Evolutionary conservation across 2,797 vertebrate genomes (phyloP).

Genomic region (Alca torda): DNA sequence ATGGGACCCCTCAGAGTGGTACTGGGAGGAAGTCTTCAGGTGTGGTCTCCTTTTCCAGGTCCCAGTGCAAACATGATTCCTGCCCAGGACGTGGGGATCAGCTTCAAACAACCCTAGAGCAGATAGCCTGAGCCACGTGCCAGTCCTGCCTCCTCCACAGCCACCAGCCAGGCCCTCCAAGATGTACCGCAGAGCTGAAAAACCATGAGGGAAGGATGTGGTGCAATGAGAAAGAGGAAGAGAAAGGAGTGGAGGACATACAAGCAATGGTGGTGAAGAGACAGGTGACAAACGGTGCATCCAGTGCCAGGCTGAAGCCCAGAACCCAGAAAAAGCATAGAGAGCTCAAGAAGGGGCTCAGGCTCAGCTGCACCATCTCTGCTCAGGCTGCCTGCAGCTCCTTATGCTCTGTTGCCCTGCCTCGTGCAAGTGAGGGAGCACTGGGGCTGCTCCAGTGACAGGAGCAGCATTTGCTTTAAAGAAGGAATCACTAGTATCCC

Average conservation of each 20-base stretch:
- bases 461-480: background rate
- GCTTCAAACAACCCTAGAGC: background rate
- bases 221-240: background rate
- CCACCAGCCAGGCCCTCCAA: background rate
- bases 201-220: background rate
- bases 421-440: background rate
- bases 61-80: background rate
- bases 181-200: background rate
- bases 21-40: background rate
- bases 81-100: background rate
- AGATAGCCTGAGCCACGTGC: background rate
- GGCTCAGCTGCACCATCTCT: background rate
- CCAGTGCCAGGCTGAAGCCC: background rate
- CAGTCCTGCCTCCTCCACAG: background rate
- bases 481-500: background rate
- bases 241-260: background rate
- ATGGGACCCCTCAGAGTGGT: background rate
- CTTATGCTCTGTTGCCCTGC: background rate
- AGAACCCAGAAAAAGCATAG: background rate
- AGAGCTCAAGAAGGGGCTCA: background rate
- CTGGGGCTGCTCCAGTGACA: background rate
- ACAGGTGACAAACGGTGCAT: background rate
- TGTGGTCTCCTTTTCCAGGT: background rate
- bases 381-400: background rate
- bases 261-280: background rate